Evolutionary conservation across 2,797 vertebrate species (phyloP), one percentile per base, ranked within the genome.

Genomic region (Alcedo atthis): DNA sequence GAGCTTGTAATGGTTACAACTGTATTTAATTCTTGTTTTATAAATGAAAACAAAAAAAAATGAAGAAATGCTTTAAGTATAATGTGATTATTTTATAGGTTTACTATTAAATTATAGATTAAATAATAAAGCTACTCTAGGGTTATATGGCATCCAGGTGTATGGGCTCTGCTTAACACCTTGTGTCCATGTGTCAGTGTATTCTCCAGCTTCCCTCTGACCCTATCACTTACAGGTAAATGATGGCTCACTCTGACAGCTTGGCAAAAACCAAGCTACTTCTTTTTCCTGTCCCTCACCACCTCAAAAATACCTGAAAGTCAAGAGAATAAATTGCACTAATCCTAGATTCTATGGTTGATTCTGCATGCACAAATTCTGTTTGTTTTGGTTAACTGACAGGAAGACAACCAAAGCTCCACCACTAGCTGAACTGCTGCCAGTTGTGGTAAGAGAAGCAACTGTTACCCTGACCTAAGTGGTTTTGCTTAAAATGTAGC

Each of bases 41-140:
- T 98, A 98, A 98, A 97, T 97, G 97, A 93, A 96, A 95, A 93
- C 91, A 89, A 95, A 96, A 58, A 58, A 42, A 96, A 96, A 96
- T 77, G 82, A 97, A 97, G 97, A 97, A 97, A 97, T 97, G 93
- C 94, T 98, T 89, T 98, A 97, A 97, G 96, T 97, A 97, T 97
- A 97, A 97, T 97, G 96, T 97, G 97, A 98, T 98, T 97, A 98
- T 98, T 98, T 98, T 97, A 97, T 97, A 97, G 96, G 97, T 97
- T 77, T 97, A 96, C 96, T 97, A 97, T 96, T 98, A 98, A 98
- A 97, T 98, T 98, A 98, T 97, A 98, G 97, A 97, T 92, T 76
- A 96, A 98, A 97, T 97, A 98, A 98, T 98, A 97, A 98, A 98
- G 94, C 96, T 97, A 89, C 95, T 97, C 78, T 96, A 97, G 97